Conservation (phyloP, 2,797 vertebrate species). For the Clarias laeviceps region DNA sequence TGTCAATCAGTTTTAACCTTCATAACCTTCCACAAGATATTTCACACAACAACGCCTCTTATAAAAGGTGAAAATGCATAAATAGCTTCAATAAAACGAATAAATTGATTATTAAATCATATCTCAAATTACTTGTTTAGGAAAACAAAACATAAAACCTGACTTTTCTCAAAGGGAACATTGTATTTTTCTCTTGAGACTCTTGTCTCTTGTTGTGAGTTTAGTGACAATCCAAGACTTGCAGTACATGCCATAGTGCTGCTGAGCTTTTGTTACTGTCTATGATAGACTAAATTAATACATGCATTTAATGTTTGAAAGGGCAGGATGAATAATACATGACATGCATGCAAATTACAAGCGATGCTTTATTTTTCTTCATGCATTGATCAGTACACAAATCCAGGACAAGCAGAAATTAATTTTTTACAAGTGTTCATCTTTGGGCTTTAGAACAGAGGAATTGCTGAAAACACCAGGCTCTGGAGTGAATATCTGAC, state of each 20-base stretch:
- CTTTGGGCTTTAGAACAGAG: constrained; percentile 66
- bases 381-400: constrained; percentile 76
- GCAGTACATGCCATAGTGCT: constrained; percentile 71
- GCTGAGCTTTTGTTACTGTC: constrained; percentile 76
- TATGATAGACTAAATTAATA: constrained; percentile 81
- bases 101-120: background rate
- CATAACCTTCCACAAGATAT: too few species aligned
- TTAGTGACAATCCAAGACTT: constrained; percentile 64
- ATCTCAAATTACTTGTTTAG: background rate
- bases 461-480: constrained; percentile 47
- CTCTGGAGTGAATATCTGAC: constrained; percentile 51
- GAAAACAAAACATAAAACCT: background rate
- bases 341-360: constrained; percentile 72
- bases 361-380: constrained; percentile 44
- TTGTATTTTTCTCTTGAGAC: constrained; percentile 61
- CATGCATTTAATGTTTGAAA: constrained; percentile 79
- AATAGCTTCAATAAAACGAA: background rate
- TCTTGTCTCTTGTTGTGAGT: constrained; percentile 47
- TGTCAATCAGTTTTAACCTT: too few species aligned
- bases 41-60: too few species aligned
- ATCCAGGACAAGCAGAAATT: constrained; percentile 79
- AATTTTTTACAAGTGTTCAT: constrained; percentile 74
- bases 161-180: background rate
- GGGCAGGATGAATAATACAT: constrained; percentile 75
- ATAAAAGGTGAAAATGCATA: background rate